Evolutionary conservation across 1,140 invertebrate species (phyloP), one percentile per base, ranked within the genome.

Genomic region (Drosophila ercepeae): DNA sequence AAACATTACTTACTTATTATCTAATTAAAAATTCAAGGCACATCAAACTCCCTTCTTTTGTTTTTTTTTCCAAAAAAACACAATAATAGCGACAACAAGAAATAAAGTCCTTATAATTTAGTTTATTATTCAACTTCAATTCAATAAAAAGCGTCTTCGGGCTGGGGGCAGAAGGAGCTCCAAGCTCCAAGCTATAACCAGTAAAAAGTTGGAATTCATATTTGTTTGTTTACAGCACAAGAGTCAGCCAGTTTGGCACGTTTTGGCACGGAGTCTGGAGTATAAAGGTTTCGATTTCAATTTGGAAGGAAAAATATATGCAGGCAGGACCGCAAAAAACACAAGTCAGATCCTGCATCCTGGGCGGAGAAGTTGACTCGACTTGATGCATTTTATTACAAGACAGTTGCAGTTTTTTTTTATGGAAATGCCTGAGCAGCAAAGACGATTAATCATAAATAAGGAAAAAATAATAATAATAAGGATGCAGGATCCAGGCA

Each of bases 391-490:
- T 64, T 68, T 65, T 25, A 68, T 63, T 53, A 68, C 57, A 59
- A 50, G 16, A 42, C 59, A 49, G 32, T 36, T 16, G 48, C 58
- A 49, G 14, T 65, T 13, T 42, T 11, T 32, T 9, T 19, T 13
- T n/a, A 19, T 3, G 55, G 16, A 49, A 32, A 36, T 23, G 25
- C 4, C 11, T n/a, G 49, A 61, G 63, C 27, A 42, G 21, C 63
- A 61, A 67, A 63, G 49, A 21, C 59, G 59, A 61, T 68, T 68
- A 68, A 68, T 65, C 64, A 68, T 68, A 68, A 64, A 68, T 68
- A 65, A 68, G 65, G 7, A 39, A 3, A 29, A 41, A 60, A 16
- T 7, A 16, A 39, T 21, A 39, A 13, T 39, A 16, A 16, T 39
- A 39, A 14, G 36, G 36, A 39, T 14, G 8, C 6, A n/a, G 11